phyloP scores from a whole-genome alignment of 2,113 vertebrate genomes.

The Strix aluco region DNA sequence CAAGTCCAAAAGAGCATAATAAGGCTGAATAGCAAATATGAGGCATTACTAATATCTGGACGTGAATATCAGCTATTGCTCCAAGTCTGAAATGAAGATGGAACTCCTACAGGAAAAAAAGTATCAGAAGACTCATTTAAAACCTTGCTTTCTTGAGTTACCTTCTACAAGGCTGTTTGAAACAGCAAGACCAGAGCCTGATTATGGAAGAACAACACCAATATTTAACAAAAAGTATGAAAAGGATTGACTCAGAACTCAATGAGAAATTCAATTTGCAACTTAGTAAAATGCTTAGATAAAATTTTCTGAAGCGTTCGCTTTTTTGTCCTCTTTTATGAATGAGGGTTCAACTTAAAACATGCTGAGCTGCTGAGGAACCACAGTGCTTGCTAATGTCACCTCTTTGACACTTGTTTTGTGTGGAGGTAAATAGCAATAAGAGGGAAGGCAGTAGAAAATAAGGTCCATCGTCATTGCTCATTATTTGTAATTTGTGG shows the following conservation, averaged over 20 bases:
- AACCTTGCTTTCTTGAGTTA: background rate
- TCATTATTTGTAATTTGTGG: constrained; percentile 66
- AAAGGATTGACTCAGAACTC: background rate
- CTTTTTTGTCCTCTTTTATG: background rate
- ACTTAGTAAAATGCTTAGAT: background rate
- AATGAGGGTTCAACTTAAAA: background rate
- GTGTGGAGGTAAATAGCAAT: constrained; percentile 1
- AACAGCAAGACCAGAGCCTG: background rate
- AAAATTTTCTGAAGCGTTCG: background rate
- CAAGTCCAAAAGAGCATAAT: background rate
- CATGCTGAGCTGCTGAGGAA: background rate
- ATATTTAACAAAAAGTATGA: background rate
- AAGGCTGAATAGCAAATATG: background rate
- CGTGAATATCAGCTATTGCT: background rate
- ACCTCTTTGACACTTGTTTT: constrained; percentile 59
- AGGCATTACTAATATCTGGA: background rate
- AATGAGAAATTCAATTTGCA: background rate
- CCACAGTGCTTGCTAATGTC: constrained; percentile 23
- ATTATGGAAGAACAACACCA: background rate
- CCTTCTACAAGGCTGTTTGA: background rate
- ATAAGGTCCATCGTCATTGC: constrained; percentile 19
- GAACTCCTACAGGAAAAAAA: background rate
- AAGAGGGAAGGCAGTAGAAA: constrained; percentile 43
- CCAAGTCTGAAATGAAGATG: background rate
- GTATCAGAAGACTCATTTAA: background rate